A percentile compares a stretch with the other conserved stretches of the same genome.
phyloP scores from a whole-genome alignment of 2,113 vertebrate species.

The Jacana jacana region DNA sequence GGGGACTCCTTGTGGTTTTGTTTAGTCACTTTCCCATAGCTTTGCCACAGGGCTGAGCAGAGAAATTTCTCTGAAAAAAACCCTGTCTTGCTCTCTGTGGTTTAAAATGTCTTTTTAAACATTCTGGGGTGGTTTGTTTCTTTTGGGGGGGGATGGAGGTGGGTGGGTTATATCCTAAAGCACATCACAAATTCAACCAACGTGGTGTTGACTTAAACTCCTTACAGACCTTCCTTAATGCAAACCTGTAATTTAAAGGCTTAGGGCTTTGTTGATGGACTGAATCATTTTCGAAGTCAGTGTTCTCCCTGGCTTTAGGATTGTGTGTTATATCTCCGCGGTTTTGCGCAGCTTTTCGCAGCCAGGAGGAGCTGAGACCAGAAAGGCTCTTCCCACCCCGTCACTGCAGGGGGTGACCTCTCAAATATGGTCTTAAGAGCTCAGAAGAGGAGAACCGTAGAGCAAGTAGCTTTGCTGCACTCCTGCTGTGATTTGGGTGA shows the following conservation, averaged over 20 bases:
- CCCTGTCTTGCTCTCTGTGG: neutral
- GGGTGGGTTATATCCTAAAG: neutral
- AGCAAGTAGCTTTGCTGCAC: neutral
- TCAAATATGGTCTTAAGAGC: neutral
- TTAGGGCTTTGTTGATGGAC: neutral
- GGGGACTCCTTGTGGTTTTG: conserved; percentile 61
- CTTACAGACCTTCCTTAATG: neutral
- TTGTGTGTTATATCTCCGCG: neutral
- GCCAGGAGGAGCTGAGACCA: neutral
- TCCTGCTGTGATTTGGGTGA: too few relatives aligned
- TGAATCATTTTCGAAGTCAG: neutral
- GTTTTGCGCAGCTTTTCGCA: neutral
- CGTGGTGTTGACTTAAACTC: neutral
- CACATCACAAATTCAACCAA: neutral
- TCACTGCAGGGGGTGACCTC: neutral
- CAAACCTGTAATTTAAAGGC: neutral
- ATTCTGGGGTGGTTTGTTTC: neutral
- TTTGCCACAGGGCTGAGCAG: neutral
- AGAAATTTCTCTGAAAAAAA: neutral
- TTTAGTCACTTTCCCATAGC: neutral
- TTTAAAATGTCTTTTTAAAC: neutral
- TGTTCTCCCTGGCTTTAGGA: neutral
- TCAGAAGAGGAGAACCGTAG: neutral
- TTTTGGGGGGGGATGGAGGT: neutral
- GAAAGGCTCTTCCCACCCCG: neutral